phyloP scores from a whole-genome alignment of 2,113 vertebrate species.

The Climacteris rufus region DNA sequence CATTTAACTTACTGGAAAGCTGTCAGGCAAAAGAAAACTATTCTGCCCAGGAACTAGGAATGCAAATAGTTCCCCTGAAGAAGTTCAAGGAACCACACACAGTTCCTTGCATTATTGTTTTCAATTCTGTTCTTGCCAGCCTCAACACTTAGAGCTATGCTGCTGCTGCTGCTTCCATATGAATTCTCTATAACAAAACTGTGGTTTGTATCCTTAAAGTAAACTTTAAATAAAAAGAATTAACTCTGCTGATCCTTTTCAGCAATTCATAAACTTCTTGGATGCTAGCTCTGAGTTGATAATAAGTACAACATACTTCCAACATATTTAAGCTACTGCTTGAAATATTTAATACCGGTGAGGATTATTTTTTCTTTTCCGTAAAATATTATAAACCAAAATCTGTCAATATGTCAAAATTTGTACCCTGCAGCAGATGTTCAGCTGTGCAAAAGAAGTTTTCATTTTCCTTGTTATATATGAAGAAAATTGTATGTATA shows the following conservation, averaged over 20 bases:
- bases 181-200: neutral
- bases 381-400: conserved; percentile 32
- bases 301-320: neutral
- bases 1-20: neutral
- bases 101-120: neutral
- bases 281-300: neutral
- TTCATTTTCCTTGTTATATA: neutral
- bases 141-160: neutral
- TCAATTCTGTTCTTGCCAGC: neutral
- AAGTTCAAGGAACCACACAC: neutral
- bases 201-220: neutral
- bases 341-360: conserved; percentile 55
- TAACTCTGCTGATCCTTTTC: neutral
- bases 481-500: neutral
- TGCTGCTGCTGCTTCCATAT: neutral
- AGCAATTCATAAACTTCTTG: neutral
- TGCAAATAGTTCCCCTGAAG: neutral
- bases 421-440: neutral
- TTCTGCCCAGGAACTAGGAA: neutral
- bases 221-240: conserved; percentile 7
- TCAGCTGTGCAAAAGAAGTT: neutral
- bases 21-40: neutral
- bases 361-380: neutral
- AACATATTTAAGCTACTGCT: neutral
- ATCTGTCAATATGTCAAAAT: conserved; percentile 40